Base-by-base conservation (phyloP, 1,140 invertebrate species). In the Holcopasites calliopsidis region DNA sequence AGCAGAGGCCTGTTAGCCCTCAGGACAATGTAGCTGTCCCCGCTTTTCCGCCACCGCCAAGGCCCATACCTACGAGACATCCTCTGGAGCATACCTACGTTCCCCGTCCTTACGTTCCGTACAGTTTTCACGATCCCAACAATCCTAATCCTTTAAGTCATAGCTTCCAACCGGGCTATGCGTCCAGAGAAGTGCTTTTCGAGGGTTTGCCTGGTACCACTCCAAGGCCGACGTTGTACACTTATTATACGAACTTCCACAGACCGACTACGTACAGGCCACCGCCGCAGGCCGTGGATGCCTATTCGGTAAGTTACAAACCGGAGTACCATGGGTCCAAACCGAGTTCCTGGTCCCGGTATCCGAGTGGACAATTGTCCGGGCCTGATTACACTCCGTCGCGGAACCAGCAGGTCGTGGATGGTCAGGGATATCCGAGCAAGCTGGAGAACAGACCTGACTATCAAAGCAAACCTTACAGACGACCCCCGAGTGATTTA, bases 131-230 rank as follows among this genome's bases (percentile, higher is more conserved):
- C 13, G 89, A 91, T 73, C 87, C 88, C 0, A 87, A 49, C 42
- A 90, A 91, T 70, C 90, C 90, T 0, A 89, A 91, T 77, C 89
- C 90, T n/a, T 78, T 84, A 1, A 78, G 58, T 57, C 88, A 80
- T 31, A 86, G 89, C 3, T 90, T 35, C 18, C 60, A 35, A 11
- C 64, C 81, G 3, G 69, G 72, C 40, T 82, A 86, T 23, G 49
- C 68, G 3, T 70, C 85, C 0, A 80, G 82, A 18, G 84, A 87
- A 49, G 57, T 85, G 0, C 80, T 85, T 11, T 90, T 87, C 35
- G 82, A 87, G 2, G 79, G 50, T 10, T 77, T 65, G 0, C 42
- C 69, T 2, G 55, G 28, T 0, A 73, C 61, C 13, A 82, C 47
- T 33, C 79, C 79, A 5, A 77, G 69, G 3, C 80, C 80, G 3